A percentile compares a stretch with the other conserved stretches of the same genome.
phyloP scores from a whole-genome alignment of 2,113 vertebrate genomes.

The Aptenodytes patagonicus region DNA sequence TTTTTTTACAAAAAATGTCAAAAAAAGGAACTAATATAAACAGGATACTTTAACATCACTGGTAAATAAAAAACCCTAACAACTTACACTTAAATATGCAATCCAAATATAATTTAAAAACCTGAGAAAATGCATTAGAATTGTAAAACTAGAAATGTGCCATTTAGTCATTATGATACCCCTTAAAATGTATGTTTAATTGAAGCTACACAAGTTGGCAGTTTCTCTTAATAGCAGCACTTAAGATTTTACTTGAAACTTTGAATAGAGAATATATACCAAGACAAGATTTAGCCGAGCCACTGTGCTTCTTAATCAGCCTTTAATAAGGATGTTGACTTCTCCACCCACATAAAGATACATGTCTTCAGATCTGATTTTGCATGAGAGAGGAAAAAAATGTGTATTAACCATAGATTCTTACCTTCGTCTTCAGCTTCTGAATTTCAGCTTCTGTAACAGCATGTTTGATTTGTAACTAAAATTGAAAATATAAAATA shows the following conservation, averaged over 20 bases:
- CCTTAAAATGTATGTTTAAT: neutral
- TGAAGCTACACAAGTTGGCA: neutral
- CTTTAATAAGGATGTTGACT: conserved; percentile 35
- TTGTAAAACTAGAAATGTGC: neutral
- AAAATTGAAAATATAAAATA: conserved; percentile 74
- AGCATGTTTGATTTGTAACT: conserved; percentile 99
- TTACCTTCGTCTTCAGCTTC: conserved; percentile 99
- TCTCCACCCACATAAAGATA: conserved; percentile 43
- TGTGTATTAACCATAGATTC: conserved; percentile 36
- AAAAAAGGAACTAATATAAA: neutral
- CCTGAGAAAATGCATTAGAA: neutral
- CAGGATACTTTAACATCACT: neutral
- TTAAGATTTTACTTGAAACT: conserved; percentile 12
- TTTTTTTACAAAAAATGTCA: neutral
- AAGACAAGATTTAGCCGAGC: conserved; percentile 13
- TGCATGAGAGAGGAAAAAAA: neutral
- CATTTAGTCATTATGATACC: neutral
- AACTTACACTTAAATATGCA: neutral
- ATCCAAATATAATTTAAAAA: neutral
- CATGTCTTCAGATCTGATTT: neutral
- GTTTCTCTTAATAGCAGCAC: conserved; percentile 15
- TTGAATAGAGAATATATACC: neutral
- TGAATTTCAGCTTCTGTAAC: conserved; percentile 99
- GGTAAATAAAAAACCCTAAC: neutral
- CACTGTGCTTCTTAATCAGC: neutral